phyloP scores from a whole-genome alignment of 2,113 vertebrate species.

The Lutjanus erythropterus region DNA sequence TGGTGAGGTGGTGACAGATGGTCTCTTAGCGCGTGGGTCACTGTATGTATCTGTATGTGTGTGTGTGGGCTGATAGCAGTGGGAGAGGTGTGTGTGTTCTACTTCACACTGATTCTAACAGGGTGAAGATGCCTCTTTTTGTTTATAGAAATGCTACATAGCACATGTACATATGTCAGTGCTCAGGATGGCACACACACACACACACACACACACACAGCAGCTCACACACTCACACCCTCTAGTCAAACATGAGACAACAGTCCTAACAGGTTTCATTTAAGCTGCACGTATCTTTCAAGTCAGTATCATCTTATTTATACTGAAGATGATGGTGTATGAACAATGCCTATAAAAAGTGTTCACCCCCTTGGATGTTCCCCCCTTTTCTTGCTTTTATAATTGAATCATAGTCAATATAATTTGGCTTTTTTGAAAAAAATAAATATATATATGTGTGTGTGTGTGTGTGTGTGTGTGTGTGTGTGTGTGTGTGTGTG shows the following conservation, averaged over 20 bases:
- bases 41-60: constrained; percentile 2
- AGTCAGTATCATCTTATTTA: neutral
- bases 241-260: neutral
- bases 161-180: constrained; percentile 31
- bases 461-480: too few relatives aligned
- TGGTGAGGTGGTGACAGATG: constrained; percentile 15
- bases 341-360: too few relatives aligned
- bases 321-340: neutral
- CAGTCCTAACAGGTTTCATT: neutral
- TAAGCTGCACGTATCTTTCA: neutral
- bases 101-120: neutral
- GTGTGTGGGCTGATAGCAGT: neutral
- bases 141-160: constrained; percentile 15
- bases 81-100: constrained; percentile 9
- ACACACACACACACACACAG: neutral
- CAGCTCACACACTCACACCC: constrained; percentile 4
- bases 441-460: too few relatives aligned
- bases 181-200: constrained; percentile 9
- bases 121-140: neutral
- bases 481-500: too few relatives aligned
- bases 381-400: too few relatives aligned
- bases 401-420: too few relatives aligned
- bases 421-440: too few relatives aligned
- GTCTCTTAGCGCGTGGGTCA: constrained; percentile 1
- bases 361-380: too few relatives aligned